Evolutionary conservation across 2,888 invertebrate species (phyloP).

Genomic region (Chrysotoxum bicinctum): DNA sequence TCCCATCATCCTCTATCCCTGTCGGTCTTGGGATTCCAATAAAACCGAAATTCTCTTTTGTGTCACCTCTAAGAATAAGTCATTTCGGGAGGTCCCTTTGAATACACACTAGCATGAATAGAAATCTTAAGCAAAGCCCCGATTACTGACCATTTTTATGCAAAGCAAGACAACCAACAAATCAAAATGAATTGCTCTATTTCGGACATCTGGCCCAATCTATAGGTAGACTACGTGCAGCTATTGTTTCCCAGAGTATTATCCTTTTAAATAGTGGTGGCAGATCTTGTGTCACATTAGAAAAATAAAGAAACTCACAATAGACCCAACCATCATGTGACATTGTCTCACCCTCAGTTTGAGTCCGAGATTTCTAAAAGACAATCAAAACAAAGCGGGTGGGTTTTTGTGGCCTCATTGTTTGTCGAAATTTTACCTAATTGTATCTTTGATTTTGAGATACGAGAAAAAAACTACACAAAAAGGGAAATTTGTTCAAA

Average conservation of each 20-base stretch:
- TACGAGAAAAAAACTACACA: not conserved
- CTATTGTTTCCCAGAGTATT: constrained; percentile 31
- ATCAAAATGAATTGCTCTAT: constrained; percentile 55
- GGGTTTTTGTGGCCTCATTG: constrained; percentile 28
- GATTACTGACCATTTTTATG: constrained; percentile 52
- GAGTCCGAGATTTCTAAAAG: constrained; percentile 16
- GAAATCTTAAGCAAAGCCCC: constrained; percentile 32
- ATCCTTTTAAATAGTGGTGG: constrained; percentile 18
- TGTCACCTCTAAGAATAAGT: constrained; percentile 38
- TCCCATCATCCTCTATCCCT: not conserved
- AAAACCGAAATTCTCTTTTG: constrained; percentile 3
- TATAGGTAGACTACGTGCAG: constrained; percentile 18
- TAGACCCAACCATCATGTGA: constrained; percentile 31
- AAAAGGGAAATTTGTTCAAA: constrained; percentile 11
- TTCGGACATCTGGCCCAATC: constrained; percentile 60
- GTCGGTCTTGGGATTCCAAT: constrained; percentile 5
- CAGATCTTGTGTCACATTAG: constrained; percentile 33
- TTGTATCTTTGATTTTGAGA: constrained; percentile 28
- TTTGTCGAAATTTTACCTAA: constrained; percentile 35
- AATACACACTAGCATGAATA: not conserved
- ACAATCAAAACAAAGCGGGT: constrained; percentile 41
- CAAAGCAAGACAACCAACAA: constrained; percentile 33
- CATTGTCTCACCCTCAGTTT: constrained; percentile 7
- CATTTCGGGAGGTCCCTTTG: constrained; percentile 63
- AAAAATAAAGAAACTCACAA: constrained; percentile 21